Base-by-base conservation (phyloP, 2,888 invertebrate genomes). In the Drosophila nigritarsus region DNA sequence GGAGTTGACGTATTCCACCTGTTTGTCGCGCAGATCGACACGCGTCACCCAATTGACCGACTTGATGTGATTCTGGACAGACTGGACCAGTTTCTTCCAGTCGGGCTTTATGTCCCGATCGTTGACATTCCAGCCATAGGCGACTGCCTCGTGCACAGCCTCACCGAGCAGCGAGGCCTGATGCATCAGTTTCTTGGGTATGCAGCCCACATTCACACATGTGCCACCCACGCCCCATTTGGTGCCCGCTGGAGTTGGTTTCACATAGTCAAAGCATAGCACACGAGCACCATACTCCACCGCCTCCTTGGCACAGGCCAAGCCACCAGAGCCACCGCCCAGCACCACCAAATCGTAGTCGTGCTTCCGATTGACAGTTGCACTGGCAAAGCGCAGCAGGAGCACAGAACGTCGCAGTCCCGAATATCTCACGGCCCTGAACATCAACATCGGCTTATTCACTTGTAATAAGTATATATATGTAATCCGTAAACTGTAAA, bases 181-280 rank as follows among this genome's bases (percentile, higher is more conserved):
- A 92, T 99, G 99, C 98, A 99, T 98, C 75, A 99, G 94, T 92
- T 99, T 99, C 93, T 99, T 99, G 5, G 99, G 99, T 92, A 99
- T 99, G 92, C 99, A 99, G 40, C 99, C 99, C 9, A 99, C 99
- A 94, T 99, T 99, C n/a, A 99, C 98, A 92, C 99, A 99, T 0
- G 99, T 99, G n/a, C 99, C 99, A 38, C 99, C 99, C 7, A 99
- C 94, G 50, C 99, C 98, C 99, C 98, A 99, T 92, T 97, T 97
- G 9, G 98, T 96, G 65, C 99, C 98, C 75, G 94, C 94, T 0
- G 97, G 97, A 6, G 97, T 96, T 0, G 98, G 98, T 18, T 95
- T 95, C 1, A 98, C 98, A 92, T 94, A 98, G 94, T 98, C 98
- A 66, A 98, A 93, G 42, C 98, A 97, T 0, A 97, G 96, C 1